These are phyloP conservation scores for Morone saxatilis DNA, from an alignment of 2,113 vertebrate species.

Conservation along the genomic window DNA sequence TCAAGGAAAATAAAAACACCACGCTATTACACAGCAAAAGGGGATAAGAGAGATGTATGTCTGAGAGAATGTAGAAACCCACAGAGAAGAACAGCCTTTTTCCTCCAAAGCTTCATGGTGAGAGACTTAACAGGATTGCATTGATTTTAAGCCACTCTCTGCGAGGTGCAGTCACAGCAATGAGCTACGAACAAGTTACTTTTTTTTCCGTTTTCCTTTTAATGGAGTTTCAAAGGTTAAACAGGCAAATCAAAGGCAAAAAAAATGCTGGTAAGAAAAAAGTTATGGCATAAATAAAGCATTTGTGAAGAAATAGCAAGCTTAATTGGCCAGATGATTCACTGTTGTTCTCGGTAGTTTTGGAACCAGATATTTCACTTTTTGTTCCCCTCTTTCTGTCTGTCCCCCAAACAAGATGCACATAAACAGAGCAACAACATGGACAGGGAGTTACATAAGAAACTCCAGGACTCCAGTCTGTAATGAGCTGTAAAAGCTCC, in stretches of 20 bases:
- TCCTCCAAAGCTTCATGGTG: slow-evolving; percentile 36
- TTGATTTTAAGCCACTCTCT: slow-evolving; percentile 55
- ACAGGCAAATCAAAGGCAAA: slow-evolving; percentile 37
- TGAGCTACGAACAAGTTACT: slow-evolving; percentile 41
- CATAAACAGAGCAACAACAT: slow-evolving; percentile 44
- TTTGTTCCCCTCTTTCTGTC: slow-evolving; percentile 30
- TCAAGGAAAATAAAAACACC: slow-evolving; percentile 20
- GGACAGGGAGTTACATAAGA: slow-evolving; percentile 52
- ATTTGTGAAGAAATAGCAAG: not conserved
- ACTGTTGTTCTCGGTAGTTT: slow-evolving; percentile 27
- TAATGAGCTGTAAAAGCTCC: slow-evolving; percentile 68
- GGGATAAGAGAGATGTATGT: slow-evolving; percentile 34
- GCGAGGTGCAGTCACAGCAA: slow-evolving; percentile 35
- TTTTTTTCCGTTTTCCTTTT: slow-evolving; percentile 31
- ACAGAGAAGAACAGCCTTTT: slow-evolving; percentile 37
- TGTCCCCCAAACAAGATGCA: slow-evolving; percentile 31
- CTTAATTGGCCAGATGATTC: slow-evolving; percentile 56
- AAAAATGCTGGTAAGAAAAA: slow-evolving; percentile 7
- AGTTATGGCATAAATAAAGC: slow-evolving; percentile 29
- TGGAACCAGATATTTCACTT: slow-evolving; percentile 32
- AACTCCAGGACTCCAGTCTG: slow-evolving; percentile 47
- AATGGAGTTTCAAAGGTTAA: slow-evolving; percentile 50
- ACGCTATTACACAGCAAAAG: slow-evolving; percentile 3
- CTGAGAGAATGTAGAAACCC: slow-evolving; percentile 37
- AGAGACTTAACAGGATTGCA: slow-evolving; percentile 53